Evolutionary conservation across 2,113 vertebrate species (phyloP).

Genomic region (Todiramphus saurophagus): DNA sequence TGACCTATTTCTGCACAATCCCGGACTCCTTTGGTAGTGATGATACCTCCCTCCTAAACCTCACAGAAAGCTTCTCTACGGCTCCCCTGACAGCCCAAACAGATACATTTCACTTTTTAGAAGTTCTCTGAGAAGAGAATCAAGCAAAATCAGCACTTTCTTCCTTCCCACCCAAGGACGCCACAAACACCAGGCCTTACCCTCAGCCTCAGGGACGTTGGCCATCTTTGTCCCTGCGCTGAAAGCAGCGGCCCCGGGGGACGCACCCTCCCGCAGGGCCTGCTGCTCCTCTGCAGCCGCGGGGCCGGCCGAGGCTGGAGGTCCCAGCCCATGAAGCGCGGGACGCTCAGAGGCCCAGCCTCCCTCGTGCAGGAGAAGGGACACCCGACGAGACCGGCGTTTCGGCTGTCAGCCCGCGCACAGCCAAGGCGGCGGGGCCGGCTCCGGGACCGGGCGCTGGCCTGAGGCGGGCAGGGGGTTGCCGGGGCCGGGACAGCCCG

Average conservation of each 20-base stretch:
- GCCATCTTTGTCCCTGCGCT: not conserved
- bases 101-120: not conserved
- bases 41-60: not conserved
- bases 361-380: not conserved
- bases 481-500: too few species aligned
- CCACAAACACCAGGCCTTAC: not conserved
- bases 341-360: not conserved
- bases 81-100: not conserved
- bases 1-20: not conserved
- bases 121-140: not conserved
- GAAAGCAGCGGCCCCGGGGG: accelerated
- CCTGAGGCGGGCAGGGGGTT: too few species aligned
- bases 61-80: accelerated
- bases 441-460: too few species aligned
- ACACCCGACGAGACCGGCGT: not conserved
- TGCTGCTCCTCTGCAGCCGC: not conserved
- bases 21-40: not conserved
- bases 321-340: not conserved
- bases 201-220: not conserved
- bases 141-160: not conserved
- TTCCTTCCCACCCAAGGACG: not conserved
- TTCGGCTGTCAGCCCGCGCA: too few species aligned
- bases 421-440: too few species aligned
- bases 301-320: not conserved
- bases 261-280: not conserved